A percentile compares a stretch with the other conserved stretches of the same genome.
Conservation (phyloP, 1,140 invertebrate genomes). For the Drosophila sechellia region DNA sequence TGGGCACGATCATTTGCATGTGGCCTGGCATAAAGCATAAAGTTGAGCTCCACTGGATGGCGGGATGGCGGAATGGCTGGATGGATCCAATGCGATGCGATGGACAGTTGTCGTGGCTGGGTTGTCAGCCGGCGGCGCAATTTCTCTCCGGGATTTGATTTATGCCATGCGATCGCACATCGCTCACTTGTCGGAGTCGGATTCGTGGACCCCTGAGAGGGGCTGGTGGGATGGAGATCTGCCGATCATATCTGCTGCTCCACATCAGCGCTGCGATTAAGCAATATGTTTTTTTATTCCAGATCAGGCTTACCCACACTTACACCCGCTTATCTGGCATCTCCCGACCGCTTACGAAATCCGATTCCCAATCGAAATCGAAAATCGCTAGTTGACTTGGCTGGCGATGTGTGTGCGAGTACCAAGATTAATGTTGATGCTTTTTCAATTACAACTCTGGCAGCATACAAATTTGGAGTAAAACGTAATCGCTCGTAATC, state of each 20-base stretch:
- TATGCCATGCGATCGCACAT: constrained; percentile 70
- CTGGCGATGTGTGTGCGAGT: constrained; percentile 65
- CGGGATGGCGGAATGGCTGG: neutral
- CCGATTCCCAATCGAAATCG: constrained; percentile 54
- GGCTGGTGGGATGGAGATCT: constrained; percentile 13
- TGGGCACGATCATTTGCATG: constrained; percentile 76
- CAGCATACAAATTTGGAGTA: constrained; percentile 84
- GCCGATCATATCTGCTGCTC: constrained; percentile 54
- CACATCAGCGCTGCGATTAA: constrained; percentile 67
- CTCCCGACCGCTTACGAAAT: constrained; percentile 44
- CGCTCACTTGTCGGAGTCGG: constrained; percentile 63
- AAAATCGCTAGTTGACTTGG: constrained; percentile 34
- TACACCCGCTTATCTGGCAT: constrained; percentile 63
- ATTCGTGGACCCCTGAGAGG: constrained; percentile 4
- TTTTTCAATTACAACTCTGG: constrained; percentile 84
- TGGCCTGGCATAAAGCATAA: constrained; percentile 66
- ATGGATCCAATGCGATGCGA: constrained; percentile 35
- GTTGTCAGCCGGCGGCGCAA: constrained; percentile 60
- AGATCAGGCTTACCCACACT: constrained; percentile 59
- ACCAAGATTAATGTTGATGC: constrained; percentile 84
- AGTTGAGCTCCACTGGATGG: constrained; percentile 10
- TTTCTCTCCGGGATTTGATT: constrained; percentile 75
- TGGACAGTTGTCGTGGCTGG: constrained; percentile 77
- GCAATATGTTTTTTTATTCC: constrained; percentile 67
- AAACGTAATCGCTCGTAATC: constrained; percentile 83